Conservation (phyloP, 2,113 vertebrate genomes). For the Irena cyanogastra region DNA sequence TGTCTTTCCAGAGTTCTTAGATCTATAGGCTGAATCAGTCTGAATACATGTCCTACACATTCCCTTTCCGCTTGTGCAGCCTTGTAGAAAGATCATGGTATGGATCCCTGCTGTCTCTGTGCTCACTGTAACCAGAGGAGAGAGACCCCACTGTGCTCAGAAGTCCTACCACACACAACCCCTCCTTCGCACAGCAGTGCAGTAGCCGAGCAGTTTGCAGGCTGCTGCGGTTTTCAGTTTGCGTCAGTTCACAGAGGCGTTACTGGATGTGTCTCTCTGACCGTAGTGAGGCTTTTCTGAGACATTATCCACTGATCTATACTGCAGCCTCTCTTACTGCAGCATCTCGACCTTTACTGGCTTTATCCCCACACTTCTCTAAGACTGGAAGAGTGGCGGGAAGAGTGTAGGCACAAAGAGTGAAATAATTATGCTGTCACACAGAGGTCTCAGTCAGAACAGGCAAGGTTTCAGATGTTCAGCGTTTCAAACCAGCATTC, state of each 20-base stretch:
- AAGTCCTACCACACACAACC: not conserved
- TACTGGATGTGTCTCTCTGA: not conserved
- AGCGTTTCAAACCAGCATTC: not conserved
- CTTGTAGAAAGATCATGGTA: not conserved
- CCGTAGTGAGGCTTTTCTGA: not conserved
- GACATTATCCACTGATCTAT: not conserved
- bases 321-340: not conserved
- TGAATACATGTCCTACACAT: not conserved
- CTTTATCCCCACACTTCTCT: not conserved
- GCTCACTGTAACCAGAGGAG: not conserved
- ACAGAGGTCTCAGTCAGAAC: not conserved
- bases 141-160: not conserved
- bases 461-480: not conserved
- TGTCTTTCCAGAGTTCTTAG: not conserved
- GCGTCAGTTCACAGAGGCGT: not conserved
- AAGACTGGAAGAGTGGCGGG: not conserved
- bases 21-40: not conserved
- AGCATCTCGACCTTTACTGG: not conserved
- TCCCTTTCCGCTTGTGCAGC: not conserved
- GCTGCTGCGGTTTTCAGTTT: not conserved
- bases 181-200: not conserved
- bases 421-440: not conserved
- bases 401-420: not conserved
- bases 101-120: not conserved
- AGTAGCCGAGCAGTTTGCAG: fast-evolving